Base-by-base conservation (phyloP, 2,113 vertebrate genomes). In the Glaucidium brasilianum region DNA sequence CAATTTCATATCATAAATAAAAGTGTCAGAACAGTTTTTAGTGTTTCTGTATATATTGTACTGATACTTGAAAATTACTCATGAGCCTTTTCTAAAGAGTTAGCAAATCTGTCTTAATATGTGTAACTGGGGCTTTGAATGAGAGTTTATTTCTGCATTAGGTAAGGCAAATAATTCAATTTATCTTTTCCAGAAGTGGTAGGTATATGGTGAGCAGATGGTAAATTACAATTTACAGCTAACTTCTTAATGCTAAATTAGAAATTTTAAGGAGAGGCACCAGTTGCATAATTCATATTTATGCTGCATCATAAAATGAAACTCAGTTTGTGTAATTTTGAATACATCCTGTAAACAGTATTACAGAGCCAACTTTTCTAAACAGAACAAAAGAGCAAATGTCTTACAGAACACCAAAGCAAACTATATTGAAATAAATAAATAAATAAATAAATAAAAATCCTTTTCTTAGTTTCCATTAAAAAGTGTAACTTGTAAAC, bases 221-320 rank as follows among this genome's bases (percentile, higher is more conserved):
- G 88, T 75, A 93, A 96, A 93, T 93, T 85, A 83, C 68, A 93
- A 92, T 96, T 95, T 95, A 94, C 89, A 87, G 72, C 77, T 74
- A 85, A 72, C 66, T 92, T 97, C 64, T 79, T 94, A 83, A 94
- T 90, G 75, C 21, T 95, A 92, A 96, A 94, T 92, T 89, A 81
- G 86, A 94, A 92, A 90, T 96, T 91, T 96, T 96, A 92, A 95
- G 76, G 47, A 82, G 56, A 93, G 6, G n/a, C 47, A 84, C 64
- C 14, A 66, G 84, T 96, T 90, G 32, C 43, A 76, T 97, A 94
- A 96, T 95, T 96, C 71, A 94, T 94, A 79, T 80, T 92, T 76
- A 91, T 93, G n/a, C 62, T 82, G 18, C n/a, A 78, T 92, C 86
- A 86, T 94, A 83, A 88, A 89, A 93, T 79, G 77, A 88, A 93